A percentile compares a stretch with the other conserved stretches of the same genome.
Conservation (phyloP, 2,888 invertebrate species). For the Diaphora mendica region DNA sequence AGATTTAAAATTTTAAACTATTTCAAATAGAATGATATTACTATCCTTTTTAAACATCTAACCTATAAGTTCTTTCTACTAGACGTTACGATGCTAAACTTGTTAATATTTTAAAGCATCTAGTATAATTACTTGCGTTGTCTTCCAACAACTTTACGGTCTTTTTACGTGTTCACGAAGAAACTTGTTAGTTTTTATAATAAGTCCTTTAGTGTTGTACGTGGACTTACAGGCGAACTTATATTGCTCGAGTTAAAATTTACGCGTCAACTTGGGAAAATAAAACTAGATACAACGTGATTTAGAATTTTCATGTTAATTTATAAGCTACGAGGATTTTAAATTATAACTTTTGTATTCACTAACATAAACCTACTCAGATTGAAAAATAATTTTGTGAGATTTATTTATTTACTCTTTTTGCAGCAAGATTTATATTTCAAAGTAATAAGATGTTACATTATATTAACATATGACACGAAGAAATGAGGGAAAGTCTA, state of each 20-base stretch:
- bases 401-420: background rate
- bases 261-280: slow-evolving; percentile 57
- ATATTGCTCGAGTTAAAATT: slow-evolving; percentile 54
- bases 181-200: slow-evolving; percentile 65
- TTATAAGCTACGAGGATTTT: slow-evolving; percentile 12
- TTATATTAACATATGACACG: too few species aligned
- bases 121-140: slow-evolving; percentile 22
- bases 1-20: too few species aligned
- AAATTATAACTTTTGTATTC: background rate
- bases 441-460: too few species aligned
- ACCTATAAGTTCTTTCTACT: background rate
- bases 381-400: background rate
- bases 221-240: slow-evolving; percentile 49
- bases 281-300: slow-evolving; percentile 30
- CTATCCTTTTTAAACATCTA: background rate
- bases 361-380: too few species aligned
- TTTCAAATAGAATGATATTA: too few species aligned
- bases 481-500: too few species aligned
- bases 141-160: slow-evolving; percentile 53
- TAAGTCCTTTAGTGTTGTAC: slow-evolving; percentile 49
- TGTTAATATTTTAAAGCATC: slow-evolving; percentile 20
- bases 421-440: too few species aligned
- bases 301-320: slow-evolving; percentile 16
- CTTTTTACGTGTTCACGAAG: slow-evolving; percentile 60
- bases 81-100: slow-evolving; percentile 2